phyloP scores from a whole-genome alignment of 2,113 vertebrate genomes.

The Bostrychus sinensis region DNA sequence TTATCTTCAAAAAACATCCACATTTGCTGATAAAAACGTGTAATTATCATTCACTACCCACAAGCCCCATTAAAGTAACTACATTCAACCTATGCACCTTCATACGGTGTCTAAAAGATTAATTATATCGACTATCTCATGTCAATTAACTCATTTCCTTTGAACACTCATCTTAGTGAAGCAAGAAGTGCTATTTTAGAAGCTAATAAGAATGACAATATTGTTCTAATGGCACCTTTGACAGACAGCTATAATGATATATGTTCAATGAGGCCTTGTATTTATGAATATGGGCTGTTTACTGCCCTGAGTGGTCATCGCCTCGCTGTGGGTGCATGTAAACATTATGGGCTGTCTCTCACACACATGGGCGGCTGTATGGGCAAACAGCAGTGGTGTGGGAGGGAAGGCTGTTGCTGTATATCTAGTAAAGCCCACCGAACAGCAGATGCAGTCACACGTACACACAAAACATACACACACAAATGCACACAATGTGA shows the following conservation, averaged over 20 bases:
- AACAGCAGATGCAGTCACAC: constrained; percentile 66
- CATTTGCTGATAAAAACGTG: neutral
- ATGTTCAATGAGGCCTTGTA: constrained; percentile 59
- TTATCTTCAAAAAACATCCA: neutral
- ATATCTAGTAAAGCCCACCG: constrained; percentile 58
- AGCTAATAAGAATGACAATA: constrained; percentile 28
- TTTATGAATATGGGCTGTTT: constrained; percentile 70
- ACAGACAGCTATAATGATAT: constrained; percentile 59
- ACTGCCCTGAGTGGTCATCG: constrained; percentile 65
- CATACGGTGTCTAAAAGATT: neutral
- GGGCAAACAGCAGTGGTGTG: constrained; percentile 73
- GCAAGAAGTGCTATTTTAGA: neutral
- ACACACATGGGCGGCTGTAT: constrained; percentile 42
- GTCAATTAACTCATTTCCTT: constrained; percentile 7
- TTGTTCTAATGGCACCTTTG: constrained; percentile 45
- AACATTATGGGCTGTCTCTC: constrained; percentile 67
- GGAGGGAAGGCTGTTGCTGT: constrained; percentile 67
- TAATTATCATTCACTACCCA: constrained; percentile 6
- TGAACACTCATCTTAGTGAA: neutral
- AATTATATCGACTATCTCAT: constrained; percentile 3
- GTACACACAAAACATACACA: too few species aligned
- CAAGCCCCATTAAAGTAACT: neutral
- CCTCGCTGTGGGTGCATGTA: constrained; percentile 63
- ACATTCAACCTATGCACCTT: neutral
- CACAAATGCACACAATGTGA: constrained; percentile 24